Evolutionary conservation across 2,113 vertebrate genomes (phyloP).

Genomic region (Rhipidura dahli): DNA sequence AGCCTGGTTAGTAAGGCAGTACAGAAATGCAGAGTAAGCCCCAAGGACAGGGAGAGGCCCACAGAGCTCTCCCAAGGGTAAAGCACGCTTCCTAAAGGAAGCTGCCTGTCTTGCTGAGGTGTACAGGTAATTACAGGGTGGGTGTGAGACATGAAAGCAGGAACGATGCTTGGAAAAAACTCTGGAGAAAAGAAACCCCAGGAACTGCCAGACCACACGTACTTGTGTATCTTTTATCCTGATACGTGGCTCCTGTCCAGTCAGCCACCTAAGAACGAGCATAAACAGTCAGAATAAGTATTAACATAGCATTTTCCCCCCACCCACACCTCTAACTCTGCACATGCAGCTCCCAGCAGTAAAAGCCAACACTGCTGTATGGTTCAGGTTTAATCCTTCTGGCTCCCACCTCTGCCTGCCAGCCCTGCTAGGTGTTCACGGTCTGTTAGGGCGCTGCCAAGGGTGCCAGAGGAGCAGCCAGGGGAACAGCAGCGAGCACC

Average conservation of each 20-base stretch:
- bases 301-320: not conserved
- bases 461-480: not conserved
- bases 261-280: slow-evolving; percentile 87
- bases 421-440: not conserved
- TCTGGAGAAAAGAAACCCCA: not conserved
- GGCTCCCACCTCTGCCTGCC: not conserved
- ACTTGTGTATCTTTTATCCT: slow-evolving; percentile 99
- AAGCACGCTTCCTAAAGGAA: not conserved
- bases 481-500: accelerated
- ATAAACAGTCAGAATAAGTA: not conserved
- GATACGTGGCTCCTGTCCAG: slow-evolving; percentile 97
- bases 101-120: not conserved
- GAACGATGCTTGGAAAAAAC: not conserved
- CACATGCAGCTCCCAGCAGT: accelerated
- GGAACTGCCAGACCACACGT: slow-evolving; percentile 41
- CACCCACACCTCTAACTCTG: not conserved
- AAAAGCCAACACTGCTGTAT: accelerated
- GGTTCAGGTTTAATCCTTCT: not conserved
- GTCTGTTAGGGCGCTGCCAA: accelerated
- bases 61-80: not conserved
- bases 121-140: not conserved
- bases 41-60: not conserved
- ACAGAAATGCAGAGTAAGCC: not conserved
- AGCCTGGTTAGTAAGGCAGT: not conserved
- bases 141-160: not conserved